Conservation (phyloP, 2,888 invertebrate species). For the Amphipyra tragopoginis region DNA sequence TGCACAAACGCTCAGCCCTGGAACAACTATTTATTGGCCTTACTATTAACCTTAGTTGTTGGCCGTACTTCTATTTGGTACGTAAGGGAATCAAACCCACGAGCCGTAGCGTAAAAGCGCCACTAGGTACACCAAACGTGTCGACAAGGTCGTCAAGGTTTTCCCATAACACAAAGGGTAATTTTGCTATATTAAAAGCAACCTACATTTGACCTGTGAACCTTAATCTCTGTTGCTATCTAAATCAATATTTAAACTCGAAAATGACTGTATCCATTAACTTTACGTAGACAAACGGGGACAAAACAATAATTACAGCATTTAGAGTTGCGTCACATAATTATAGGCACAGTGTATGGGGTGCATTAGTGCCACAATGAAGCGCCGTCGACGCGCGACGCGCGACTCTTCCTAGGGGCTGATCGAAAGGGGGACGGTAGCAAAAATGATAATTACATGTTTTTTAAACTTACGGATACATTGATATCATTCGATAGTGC, state of each 20-base stretch:
- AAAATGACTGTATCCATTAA: constrained; percentile 78
- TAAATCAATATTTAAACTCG: constrained; percentile 38
- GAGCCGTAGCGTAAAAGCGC: too few relatives aligned
- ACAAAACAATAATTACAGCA: constrained; percentile 85
- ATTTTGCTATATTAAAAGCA: too few relatives aligned
- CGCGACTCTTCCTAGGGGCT: constrained; percentile 35
- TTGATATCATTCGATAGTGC: constrained; percentile 9
- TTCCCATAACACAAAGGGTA: not conserved
- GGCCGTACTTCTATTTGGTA: too few relatives aligned
- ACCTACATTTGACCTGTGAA: too few relatives aligned
- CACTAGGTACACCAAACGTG: too few relatives aligned
- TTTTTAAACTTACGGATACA: constrained; percentile 46
- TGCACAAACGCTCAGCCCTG: too few relatives aligned
- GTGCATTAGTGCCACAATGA: constrained; percentile 83
- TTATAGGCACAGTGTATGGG: constrained; percentile 76
- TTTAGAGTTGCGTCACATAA: constrained; percentile 84
- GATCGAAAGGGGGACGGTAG: constrained; percentile 52
- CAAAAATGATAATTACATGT: constrained; percentile 61
- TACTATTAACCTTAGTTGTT: too few relatives aligned
- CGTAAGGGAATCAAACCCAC: too few relatives aligned
- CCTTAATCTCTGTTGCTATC: not conserved
- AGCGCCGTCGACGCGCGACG: constrained; percentile 59
- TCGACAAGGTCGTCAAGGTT: too few relatives aligned
- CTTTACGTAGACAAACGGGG: constrained; percentile 71
- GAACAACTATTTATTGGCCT: too few relatives aligned